Evolutionary conservation across 53 echinoderm and acorn worm species (phyloP).

Genomic region (Paracentrotus lividus): DNA sequence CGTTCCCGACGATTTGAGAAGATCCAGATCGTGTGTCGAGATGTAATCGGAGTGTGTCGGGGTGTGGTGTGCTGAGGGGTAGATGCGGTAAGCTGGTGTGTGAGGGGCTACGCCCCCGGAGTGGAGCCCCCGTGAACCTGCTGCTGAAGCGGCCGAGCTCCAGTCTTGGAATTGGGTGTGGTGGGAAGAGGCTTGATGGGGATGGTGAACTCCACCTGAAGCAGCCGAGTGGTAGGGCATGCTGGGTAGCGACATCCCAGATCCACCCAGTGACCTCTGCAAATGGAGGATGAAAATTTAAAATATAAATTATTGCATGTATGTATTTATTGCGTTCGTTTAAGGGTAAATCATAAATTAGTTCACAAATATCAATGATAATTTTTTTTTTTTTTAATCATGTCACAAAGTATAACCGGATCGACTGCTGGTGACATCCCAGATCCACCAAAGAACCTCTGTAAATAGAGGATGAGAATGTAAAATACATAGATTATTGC

Average conservation of each 20-base stretch:
- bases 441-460: constrained; percentile 86
- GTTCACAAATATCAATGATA: too few species aligned
- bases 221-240: constrained; percentile 86
- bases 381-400: too few species aligned
- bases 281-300: constrained; percentile 3
- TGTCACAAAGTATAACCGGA: too few species aligned
- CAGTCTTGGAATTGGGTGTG: constrained; percentile 75
- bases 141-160: constrained; percentile 77
- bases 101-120: constrained; percentile 64
- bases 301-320: not conserved
- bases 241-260: constrained; percentile 84
- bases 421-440: constrained; percentile 84
- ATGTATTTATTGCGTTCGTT: too few species aligned
- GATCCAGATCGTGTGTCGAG: constrained; percentile 60
- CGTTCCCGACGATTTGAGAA: constrained; percentile 55
- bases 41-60: constrained; percentile 66
- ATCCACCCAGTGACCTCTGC: constrained; percentile 85
- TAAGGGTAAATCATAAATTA: too few species aligned
- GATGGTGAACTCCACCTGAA: constrained; percentile 67
- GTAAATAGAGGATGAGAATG: constrained; percentile 17
- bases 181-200: constrained; percentile 81
- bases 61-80: constrained; percentile 61
- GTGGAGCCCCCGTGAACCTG: constrained; percentile 65
- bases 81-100: constrained; percentile 68
- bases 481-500: not conserved